Evolutionary conservation across 1,140 invertebrate genomes (phyloP), one percentile per base, ranked within the genome.

Genomic region (Drosophila tsacasi): DNA sequence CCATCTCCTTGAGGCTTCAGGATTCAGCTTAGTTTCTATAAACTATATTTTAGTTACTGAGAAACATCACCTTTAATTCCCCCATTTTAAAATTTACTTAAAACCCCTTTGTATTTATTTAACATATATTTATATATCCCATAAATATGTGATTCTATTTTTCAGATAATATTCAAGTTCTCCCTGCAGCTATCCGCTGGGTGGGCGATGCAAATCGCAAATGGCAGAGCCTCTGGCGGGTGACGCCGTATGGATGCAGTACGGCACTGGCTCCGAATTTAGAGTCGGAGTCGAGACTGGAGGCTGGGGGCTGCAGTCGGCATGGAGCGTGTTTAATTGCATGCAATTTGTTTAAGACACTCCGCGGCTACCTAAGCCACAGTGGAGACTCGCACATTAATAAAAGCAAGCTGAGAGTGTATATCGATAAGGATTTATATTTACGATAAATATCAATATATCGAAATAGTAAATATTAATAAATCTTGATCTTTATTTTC

Each of bases 251-350:
- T 55, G 50, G 35, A 44, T 69, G 47, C 39, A 68, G 47, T 68
- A 40, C 66, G 44, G 35, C 61, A 49, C 39, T 47, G 35, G 46
- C 46, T 32, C 23, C 23, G 5, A 9, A 47, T 23, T 47, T 21
- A 23, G 12, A 25, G 46, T 5, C 61, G 67, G n/a, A 44, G 17
- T 15, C 42, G 44, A 40, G 37, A 3, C 17, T 64, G 66, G 17
- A 27, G 47, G 47, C 44, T 46, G 27, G 27, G 10, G 27, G 50
- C 15, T 27, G 27, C 49, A 63, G 63, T 66, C 27, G 59, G 58
- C 60, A 42, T 76, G 72, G 75, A 89, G 85, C 85, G 85, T 89
- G 85, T 91, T 89, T 90, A 89, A 89, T 89, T 89, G 86, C 86
- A 67, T 81, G 79, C 85, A 89, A 90, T 90, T 89, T 89, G 86